These are phyloP conservation scores for Gopherus flavomarginatus DNA, from an alignment of 2,113 vertebrate species.

Conservation along the genomic window DNA sequence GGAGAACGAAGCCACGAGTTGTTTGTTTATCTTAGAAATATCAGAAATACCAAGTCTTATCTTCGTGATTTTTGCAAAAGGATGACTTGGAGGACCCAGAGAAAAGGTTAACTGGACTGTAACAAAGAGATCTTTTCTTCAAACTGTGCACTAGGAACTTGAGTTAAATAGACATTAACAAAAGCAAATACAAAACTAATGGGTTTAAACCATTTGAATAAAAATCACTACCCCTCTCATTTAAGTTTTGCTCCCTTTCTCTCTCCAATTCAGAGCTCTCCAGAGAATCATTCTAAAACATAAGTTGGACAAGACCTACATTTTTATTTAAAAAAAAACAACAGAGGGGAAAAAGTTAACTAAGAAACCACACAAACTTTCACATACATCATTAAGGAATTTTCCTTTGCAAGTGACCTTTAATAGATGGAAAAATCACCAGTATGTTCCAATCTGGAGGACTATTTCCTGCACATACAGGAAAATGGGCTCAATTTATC, in stretches of 20 bases:
- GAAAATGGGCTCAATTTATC: slow-evolving; percentile 1
- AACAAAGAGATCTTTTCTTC: not conserved
- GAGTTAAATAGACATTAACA: slow-evolving; percentile 17
- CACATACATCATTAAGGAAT: slow-evolving; percentile 47
- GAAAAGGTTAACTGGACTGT: slow-evolving; percentile 29
- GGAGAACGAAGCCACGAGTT: slow-evolving; percentile 27
- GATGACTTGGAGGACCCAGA: not conserved
- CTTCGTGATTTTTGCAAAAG: not conserved
- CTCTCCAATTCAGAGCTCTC: slow-evolving; percentile 38
- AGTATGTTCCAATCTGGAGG: slow-evolving; percentile 60
- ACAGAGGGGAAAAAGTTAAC: not conserved
- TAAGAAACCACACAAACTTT: slow-evolving; percentile 46
- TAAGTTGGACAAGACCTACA: slow-evolving; percentile 2
- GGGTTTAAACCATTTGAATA: slow-evolving; percentile 12
- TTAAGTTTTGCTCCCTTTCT: not conserved
- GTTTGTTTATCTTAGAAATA: slow-evolving; percentile 45
- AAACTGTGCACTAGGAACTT: not conserved
- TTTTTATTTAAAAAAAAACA: slow-evolving; percentile 53
- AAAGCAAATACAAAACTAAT: not conserved
- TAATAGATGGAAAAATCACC: slow-evolving; percentile 25
- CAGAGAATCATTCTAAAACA: slow-evolving; percentile 18
- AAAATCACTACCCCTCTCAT: not conserved
- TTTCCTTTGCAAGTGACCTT: slow-evolving; percentile 20
- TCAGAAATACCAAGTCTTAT: not conserved
- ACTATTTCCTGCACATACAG: not conserved